Percentiles rank a stretch among this genome's conserved stretches.
Evolutionary conservation across 2,113 vertebrate genomes (phyloP).

Genomic region (Saimiri boliviensis): DNA sequence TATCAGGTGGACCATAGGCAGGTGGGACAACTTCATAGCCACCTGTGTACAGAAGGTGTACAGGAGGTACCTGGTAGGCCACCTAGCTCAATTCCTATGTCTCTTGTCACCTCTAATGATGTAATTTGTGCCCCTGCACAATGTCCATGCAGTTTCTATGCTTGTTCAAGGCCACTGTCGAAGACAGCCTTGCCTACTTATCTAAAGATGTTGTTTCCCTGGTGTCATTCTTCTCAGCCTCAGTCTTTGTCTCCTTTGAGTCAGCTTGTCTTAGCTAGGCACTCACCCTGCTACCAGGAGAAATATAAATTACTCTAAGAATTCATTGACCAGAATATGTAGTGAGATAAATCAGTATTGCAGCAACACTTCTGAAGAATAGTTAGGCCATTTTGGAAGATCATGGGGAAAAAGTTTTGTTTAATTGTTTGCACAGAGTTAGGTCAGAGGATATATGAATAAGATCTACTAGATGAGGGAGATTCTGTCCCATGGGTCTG

Average conservation of each 20-base stretch:
- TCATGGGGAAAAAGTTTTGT: not conserved
- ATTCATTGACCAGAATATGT: not conserved
- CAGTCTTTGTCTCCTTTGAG: too few species aligned
- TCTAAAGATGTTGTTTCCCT: constrained; percentile 13
- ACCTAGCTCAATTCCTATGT: not conserved
- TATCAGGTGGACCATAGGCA: not conserved
- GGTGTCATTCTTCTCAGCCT: too few species aligned
- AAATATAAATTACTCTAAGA: not conserved
- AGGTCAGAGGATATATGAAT: not conserved
- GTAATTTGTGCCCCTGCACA: not conserved
- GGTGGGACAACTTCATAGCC: constrained; percentile 11
- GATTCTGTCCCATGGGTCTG: not conserved
- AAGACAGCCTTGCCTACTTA: not conserved
- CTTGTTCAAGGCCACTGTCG: constrained; percentile 19
- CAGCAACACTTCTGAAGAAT: not conserved
- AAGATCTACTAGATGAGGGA: not conserved
- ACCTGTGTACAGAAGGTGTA: not conserved
- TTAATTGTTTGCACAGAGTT: not conserved
- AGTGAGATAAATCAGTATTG: not conserved
- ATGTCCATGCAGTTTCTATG: not conserved
- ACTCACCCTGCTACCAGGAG: too few species aligned
- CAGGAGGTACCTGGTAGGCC: accelerated
- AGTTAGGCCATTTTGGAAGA: not conserved
- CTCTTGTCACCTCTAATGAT: not conserved
- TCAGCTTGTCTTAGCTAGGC: not conserved